These are phyloP conservation scores for Zosterops japonicus DNA, from an alignment of 2,113 vertebrate genomes.

Conservation along the genomic window DNA sequence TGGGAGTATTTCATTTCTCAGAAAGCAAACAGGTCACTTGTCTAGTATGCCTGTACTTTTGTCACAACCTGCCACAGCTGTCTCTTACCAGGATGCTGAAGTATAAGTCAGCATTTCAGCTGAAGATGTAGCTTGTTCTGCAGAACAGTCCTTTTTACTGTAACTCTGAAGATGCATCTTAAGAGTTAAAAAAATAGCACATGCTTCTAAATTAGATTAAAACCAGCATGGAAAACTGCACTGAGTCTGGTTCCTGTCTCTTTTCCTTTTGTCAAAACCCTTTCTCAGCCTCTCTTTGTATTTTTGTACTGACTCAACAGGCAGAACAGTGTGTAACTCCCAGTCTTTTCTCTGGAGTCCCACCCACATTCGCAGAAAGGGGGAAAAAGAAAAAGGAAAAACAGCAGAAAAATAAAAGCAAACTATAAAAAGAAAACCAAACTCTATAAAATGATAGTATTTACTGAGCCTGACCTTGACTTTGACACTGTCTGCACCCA, in stretches of 20 bases:
- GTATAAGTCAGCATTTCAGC: background rate
- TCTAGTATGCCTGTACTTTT: background rate
- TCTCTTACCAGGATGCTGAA: background rate
- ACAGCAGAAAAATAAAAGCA: background rate
- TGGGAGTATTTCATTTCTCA: background rate
- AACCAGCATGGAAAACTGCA: background rate
- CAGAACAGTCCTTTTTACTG: background rate
- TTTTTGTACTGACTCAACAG: background rate
- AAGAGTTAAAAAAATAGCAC: background rate
- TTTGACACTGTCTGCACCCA: background rate
- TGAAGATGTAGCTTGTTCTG: background rate
- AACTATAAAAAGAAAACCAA: background rate
- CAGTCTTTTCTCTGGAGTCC: background rate
- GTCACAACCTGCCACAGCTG: accelerated
- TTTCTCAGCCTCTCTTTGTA: background rate
- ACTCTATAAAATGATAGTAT: background rate
- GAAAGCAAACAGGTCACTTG: background rate
- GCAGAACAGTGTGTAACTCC: background rate
- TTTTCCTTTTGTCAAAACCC: background rate
- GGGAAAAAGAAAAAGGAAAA: accelerated
- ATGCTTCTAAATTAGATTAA: background rate
- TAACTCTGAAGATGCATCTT: background rate
- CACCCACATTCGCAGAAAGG: background rate
- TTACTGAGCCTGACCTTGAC: background rate
- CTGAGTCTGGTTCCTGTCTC: background rate